Conservation (phyloP, 2,888 invertebrate genomes). For the Heliconius ethilla region DNA sequence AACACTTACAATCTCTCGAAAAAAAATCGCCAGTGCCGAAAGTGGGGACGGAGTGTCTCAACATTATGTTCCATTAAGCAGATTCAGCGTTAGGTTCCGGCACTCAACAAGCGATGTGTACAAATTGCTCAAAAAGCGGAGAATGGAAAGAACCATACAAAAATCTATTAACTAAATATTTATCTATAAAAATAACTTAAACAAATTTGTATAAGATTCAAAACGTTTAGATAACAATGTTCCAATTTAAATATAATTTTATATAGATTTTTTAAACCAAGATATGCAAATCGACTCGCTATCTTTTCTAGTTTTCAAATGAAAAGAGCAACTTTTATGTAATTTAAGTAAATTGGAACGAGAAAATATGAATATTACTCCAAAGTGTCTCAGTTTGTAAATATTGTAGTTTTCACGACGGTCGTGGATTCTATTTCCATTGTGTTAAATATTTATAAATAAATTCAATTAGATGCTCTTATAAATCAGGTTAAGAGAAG, state of each 20-base stretch:
- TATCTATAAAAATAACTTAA: background rate
- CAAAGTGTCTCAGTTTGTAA: background rate
- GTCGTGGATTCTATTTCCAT: background rate
- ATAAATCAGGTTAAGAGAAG: no score
- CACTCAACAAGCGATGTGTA: no score
- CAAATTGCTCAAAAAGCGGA: no score
- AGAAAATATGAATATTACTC: background rate
- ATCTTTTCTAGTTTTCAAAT: slow-evolving; percentile 17
- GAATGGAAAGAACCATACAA: no score
- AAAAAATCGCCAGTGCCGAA: background rate
- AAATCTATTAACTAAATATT: background rate
- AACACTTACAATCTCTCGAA: background rate
- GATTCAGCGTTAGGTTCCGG: no score
- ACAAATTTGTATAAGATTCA: background rate
- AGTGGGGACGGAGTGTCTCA: background rate
- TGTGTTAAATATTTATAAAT: no score
- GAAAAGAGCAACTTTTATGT: slow-evolving; percentile 3
- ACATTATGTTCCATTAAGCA: background rate
- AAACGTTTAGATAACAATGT: background rate
- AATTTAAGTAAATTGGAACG: slow-evolving; percentile 1
- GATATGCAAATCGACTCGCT: slow-evolving; percentile 10
- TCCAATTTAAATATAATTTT: background rate
- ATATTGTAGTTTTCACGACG: background rate
- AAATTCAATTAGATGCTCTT: no score
- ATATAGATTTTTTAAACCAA: background rate